Conservation (phyloP, 2,888 invertebrate genomes). For the Ophion ellenae region DNA sequence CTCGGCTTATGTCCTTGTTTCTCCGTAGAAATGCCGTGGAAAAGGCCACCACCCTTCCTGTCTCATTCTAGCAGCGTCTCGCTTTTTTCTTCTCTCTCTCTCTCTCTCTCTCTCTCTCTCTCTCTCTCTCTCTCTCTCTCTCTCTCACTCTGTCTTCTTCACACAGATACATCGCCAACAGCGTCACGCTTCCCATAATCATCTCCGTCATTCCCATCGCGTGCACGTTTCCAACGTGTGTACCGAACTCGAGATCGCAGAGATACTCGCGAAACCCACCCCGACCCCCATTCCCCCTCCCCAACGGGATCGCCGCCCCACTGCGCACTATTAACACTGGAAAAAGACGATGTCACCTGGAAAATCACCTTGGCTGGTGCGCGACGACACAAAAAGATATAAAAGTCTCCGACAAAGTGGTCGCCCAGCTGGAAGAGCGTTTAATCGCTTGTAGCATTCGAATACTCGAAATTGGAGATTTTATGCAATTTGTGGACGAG, state of each 20-base stretch:
- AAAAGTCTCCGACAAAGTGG: no score
- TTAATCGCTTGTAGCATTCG: no score
- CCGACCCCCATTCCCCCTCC: no score
- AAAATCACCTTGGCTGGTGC: neutral
- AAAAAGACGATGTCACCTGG: neutral
- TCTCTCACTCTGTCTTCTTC: slow-evolving; percentile 19
- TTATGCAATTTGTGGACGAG: no score
- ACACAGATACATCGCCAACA: slow-evolving; percentile 16
- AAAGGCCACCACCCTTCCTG: slow-evolving; percentile 14
- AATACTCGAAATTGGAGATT: no score
- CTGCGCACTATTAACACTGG: neutral
- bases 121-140: slow-evolving; percentile 29
- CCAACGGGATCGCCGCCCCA: no score
- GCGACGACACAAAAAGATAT: no score
- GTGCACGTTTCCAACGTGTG: slow-evolving; percentile 47
- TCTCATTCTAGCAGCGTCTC: neutral
- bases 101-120: slow-evolving; percentile 35
- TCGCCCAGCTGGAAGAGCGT: no score
- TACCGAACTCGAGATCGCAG: slow-evolving; percentile 17
- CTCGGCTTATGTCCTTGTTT: slow-evolving; percentile 38
- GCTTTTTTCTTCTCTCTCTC: slow-evolving; percentile 38
- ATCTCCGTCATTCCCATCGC: slow-evolving; percentile 55
- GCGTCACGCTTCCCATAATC: slow-evolving; percentile 57
- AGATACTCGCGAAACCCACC: slow-evolving; percentile 9
- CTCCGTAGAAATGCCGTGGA: slow-evolving; percentile 23